Conservation (phyloP, 2,888 invertebrate genomes). For the Timema podura region DNA sequence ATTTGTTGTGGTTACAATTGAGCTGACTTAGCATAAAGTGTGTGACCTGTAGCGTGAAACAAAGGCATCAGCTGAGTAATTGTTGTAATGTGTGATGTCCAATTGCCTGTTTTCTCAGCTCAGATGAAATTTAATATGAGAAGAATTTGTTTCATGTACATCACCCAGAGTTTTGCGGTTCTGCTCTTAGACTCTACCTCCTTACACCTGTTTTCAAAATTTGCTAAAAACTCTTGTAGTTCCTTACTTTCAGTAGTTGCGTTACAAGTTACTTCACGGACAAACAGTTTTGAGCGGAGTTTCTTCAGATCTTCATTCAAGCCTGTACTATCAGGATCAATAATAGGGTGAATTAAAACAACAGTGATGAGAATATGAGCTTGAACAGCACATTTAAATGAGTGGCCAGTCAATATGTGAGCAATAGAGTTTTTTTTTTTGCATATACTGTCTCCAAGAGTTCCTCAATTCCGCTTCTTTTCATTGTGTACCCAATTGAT, state of each 20-base stretch:
- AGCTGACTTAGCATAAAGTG: constrained; percentile 1
- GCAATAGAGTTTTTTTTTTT: background rate
- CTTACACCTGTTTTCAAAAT: background rate
- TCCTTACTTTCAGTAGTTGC: background rate
- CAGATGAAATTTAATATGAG: constrained; percentile 1
- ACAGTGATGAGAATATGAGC: background rate
- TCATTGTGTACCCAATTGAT: background rate
- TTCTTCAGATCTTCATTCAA: background rate
- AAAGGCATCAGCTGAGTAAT: constrained; percentile 1
- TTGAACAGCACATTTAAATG: background rate
- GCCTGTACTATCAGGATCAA: background rate
- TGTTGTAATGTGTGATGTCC: constrained; percentile 10
- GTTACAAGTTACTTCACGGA: background rate
- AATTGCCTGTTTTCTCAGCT: constrained; percentile 3
- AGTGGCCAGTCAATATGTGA: background rate
- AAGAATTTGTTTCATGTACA: constrained; percentile 2
- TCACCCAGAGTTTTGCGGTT: constrained; percentile 6
- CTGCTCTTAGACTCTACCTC: constrained; percentile 5
- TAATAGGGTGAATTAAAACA: background rate
- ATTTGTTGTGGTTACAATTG: background rate
- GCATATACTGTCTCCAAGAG: background rate
- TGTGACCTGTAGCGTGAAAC: constrained; percentile 9
- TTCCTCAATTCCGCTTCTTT: background rate
- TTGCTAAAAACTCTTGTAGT: background rate
- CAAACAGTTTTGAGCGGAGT: background rate